Base-by-base conservation (phyloP, 35 echinoderm and acorn worm species). In the Heliocidaris tuberculata region DNA sequence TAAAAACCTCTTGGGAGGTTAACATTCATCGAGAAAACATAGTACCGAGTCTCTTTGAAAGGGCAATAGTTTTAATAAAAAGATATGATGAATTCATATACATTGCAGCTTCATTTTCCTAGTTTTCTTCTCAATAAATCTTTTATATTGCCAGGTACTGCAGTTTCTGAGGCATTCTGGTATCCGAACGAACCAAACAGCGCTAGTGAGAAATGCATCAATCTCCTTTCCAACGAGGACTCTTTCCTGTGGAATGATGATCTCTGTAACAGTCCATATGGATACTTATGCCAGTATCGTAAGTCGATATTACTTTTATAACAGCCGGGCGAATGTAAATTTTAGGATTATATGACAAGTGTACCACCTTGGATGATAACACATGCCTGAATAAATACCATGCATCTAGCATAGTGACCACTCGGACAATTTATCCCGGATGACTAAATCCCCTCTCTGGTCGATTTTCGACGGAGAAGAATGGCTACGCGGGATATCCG, bases 231-330 rank as follows among this genome's bases (percentile, higher is more conserved):
- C 21, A 59, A 54, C 27, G 11, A 24, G 19, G 6, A 93, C 48
- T 17, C 11, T 42, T 93, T 48, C 24, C 24, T 48, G 16, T 93
- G 91, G 91, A 93, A 93, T 48, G 91, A 93, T 27, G 91, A 93
- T 13, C 12, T 6, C 0, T 93, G 91, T 93, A 29, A 59, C n/a
- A 93, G 2, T 93, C 10, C n/a, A 47, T 6, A 32, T 24, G 87
- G 87, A 30, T 59, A 93, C 50, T 21, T 93, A 49, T 93, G 91
- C 27, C 91, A 93, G 27, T 93, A 93, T 59, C 21, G 91, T 93
- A 59, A 93, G 91, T 78, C 27, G 24, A 7, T 6, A 52, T 1
- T 8, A 8, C 50, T 52, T 13, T 56, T 56, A 10, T 56, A 12
- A 11, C 15, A 10, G 15, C 10, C 11, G 10, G 10, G 9, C 52